These are phyloP conservation scores for Idris sp. DNA, from an alignment of 1,140 invertebrate species.

Conservation along the genomic window DNA sequence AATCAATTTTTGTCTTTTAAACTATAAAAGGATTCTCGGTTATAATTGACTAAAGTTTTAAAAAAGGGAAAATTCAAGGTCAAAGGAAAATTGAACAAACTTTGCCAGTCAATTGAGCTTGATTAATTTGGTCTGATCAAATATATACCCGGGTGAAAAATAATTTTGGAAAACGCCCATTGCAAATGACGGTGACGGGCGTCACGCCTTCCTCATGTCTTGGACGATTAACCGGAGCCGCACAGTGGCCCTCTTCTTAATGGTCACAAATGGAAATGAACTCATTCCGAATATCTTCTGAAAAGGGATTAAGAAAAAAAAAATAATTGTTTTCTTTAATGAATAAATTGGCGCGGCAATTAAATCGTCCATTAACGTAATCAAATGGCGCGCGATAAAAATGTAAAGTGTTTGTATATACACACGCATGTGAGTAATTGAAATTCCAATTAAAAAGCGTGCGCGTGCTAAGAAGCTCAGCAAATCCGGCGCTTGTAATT, in stretches of 20 bases:
- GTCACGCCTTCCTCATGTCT: slow-evolving; percentile 63
- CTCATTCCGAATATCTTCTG: slow-evolving; percentile 29
- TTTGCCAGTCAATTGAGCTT: slow-evolving; percentile 28
- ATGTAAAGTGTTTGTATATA: not conserved
- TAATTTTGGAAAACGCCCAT: slow-evolving; percentile 52
- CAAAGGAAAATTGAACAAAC: not conserved
- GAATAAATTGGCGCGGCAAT: slow-evolving; percentile 45
- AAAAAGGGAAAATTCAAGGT: too few relatives aligned
- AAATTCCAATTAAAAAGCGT: slow-evolving; percentile 54
- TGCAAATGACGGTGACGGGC: slow-evolving; percentile 46
- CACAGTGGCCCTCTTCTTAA: slow-evolving; percentile 39
- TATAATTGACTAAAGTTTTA: too few relatives aligned
- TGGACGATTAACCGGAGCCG: slow-evolving; percentile 53
- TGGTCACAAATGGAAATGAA: slow-evolving; percentile 51
- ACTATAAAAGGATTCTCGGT: too few relatives aligned
- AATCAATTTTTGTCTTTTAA: too few relatives aligned
- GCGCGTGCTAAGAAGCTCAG: slow-evolving; percentile 23
- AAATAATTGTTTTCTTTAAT: slow-evolving; percentile 47
- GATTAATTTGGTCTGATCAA: slow-evolving; percentile 35
- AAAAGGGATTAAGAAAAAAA: slow-evolving; percentile 46
- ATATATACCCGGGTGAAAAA: slow-evolving; percentile 49
- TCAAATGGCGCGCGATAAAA: slow-evolving; percentile 29
- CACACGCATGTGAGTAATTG: slow-evolving; percentile 19
- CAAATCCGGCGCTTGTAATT: slow-evolving; percentile 53
- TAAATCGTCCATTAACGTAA: slow-evolving; percentile 34